Evolutionary conservation across 2,888 invertebrate species (phyloP).

Genomic region (Chaetoderma sp.): DNA sequence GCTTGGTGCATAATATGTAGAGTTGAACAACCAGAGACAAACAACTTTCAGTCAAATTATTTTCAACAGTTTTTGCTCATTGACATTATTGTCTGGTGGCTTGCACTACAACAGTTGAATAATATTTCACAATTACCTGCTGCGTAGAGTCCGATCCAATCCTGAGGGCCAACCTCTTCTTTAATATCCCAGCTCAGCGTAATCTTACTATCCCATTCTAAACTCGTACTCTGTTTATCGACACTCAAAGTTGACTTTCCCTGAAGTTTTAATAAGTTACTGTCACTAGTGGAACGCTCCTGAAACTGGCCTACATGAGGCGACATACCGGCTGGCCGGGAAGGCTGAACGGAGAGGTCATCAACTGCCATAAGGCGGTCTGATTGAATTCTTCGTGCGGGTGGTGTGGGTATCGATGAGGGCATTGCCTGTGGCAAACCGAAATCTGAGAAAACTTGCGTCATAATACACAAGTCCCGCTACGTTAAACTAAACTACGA

Average conservation of each 20-base stretch:
- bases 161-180: slow-evolving; percentile 65
- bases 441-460: no score
- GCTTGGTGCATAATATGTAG: no score
- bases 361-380: slow-evolving; percentile 51
- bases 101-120: no score
- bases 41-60: no score
- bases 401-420: no score
- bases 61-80: no score
- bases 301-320: slow-evolving; percentile 43
- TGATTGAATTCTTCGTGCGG: no score
- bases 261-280: slow-evolving; percentile 49
- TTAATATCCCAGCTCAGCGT: slow-evolving; percentile 68
- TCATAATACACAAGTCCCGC: no score
- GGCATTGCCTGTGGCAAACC: no score
- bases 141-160: slow-evolving; percentile 70
- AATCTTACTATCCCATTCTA: slow-evolving; percentile 54
- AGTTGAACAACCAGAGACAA: no score
- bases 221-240: slow-evolving; percentile 55
- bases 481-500: no score
- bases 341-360: slow-evolving; percentile 54
- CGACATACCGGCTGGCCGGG: slow-evolving; percentile 43
- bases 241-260: slow-evolving; percentile 61
- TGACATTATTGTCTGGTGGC: no score
- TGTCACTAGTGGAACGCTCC: slow-evolving; percentile 62
- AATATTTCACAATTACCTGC: slow-evolving; percentile 66